Evolutionary conservation across 2,888 invertebrate genomes (phyloP).

Genomic region (Lutraria lutraria): DNA sequence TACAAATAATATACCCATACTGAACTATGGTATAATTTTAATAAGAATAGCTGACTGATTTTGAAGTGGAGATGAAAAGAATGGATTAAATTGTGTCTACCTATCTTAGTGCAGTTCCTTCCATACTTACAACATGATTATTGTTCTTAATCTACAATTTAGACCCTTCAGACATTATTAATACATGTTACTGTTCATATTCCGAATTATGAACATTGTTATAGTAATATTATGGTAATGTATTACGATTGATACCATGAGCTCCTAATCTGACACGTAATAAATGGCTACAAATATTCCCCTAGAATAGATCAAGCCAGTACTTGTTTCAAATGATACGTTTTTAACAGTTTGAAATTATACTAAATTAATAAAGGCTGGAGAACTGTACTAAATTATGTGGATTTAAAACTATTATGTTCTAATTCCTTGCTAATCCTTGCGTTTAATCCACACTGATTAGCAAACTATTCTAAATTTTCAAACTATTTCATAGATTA

Average conservation of each 20-base stretch:
- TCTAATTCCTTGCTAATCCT: constrained; percentile 10
- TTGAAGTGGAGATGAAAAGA: neutral
- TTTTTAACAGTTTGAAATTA: constrained; percentile 6
- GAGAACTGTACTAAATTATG: neutral
- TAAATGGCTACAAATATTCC: neutral
- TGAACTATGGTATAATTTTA: too few relatives aligned
- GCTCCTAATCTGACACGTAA: neutral
- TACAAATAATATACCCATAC: too few relatives aligned
- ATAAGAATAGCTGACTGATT: too few relatives aligned
- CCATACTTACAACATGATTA: too few relatives aligned
- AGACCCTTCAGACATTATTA: too few relatives aligned
- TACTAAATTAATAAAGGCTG: neutral
- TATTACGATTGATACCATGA: neutral
- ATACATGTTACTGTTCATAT: neutral
- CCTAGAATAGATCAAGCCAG: neutral
- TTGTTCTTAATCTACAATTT: too few relatives aligned
- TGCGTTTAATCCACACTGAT: constrained; percentile 7
- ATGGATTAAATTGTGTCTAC: neutral
- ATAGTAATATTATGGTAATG: neutral
- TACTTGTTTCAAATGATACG: neutral
- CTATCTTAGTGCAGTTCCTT: neutral
- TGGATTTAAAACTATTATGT: constrained; percentile 1
- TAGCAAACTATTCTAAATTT: constrained; percentile 4
- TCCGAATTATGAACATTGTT: neutral
- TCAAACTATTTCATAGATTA: constrained; percentile 1